Base-by-base conservation (phyloP, 2,113 vertebrate genomes). In the Neogale vison region DNA sequence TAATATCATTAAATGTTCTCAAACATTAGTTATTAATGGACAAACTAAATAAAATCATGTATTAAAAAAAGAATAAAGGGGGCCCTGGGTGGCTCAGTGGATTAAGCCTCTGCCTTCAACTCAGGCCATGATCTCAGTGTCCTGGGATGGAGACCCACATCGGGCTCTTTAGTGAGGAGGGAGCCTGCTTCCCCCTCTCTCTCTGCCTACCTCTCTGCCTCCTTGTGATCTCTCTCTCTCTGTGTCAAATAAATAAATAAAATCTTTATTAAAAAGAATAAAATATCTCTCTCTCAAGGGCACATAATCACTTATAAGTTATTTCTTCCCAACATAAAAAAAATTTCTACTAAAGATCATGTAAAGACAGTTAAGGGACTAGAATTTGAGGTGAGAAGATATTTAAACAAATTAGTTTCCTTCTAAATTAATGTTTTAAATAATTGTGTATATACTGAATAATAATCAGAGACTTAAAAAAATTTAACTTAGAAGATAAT, bases 371-470 rank as follows among this genome's bases (percentile, higher is more conserved):
- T 42, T 63, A 45, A 67, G 11, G 77, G 15, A 90, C 82, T n/a
- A 71, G 10, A 90, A 93, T 61, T 81, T 95, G 55, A 85, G 8
- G 17, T 67, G n/a, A 63, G 39, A 91, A 93, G 1, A 87, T 69
- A 74, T 59, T 93, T 76, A 69, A 82, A 93, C 17, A 88, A 94
- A 86, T 74, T 76, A 31, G 50, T 52, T 93, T 94, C 26, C 26
- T 94, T 92, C 45, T 96, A 86, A 80, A 63, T 87, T 95, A 69
- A 86, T 55, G 36, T 59, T 94, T 94, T 89, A 79, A 72, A 67
- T 80, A 92, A 86, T 69, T 47, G 26, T 34, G 1, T 67, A 61
- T 69, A 65, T 13, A 82, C 31, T 55, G 2, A 47, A 74, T 8
- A 80, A 79, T 29, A 92, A 47, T 71, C 55, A 72, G 86, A 77